A percentile compares a stretch with the other conserved stretches of the same genome.
Evolutionary conservation across 2,888 invertebrate species (phyloP).

Genomic region (Volucella bombylans): DNA sequence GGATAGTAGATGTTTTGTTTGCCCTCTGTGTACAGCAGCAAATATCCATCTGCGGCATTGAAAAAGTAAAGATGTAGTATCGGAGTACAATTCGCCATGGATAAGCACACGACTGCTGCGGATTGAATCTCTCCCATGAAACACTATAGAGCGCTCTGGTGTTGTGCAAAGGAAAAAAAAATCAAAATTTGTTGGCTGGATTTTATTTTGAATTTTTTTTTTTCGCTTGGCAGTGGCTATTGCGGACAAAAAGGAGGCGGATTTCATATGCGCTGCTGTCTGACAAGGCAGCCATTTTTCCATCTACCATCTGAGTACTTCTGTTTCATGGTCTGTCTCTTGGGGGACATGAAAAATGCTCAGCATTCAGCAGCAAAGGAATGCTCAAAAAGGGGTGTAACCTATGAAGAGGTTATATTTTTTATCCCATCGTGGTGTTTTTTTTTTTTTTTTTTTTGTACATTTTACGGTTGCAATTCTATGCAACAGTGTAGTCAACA

Average conservation of each 20-base stretch:
- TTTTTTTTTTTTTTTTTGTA: slow-evolving; percentile 9
- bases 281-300: slow-evolving; percentile 72
- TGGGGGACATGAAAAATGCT: slow-evolving; percentile 69
- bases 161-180: background rate
- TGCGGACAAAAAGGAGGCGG: slow-evolving; percentile 71
- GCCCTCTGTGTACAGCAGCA: slow-evolving; percentile 36
- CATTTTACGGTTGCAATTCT: slow-evolving; percentile 47
- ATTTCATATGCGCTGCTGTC: slow-evolving; percentile 72
- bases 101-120: slow-evolving; percentile 50
- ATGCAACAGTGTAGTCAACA: slow-evolving; percentile 60
- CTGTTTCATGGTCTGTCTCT: slow-evolving; percentile 68
- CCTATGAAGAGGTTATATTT: slow-evolving; percentile 48
- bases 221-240: slow-evolving; percentile 69
- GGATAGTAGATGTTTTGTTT: slow-evolving; percentile 46
- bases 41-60: slow-evolving; percentile 49
- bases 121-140: slow-evolving; percentile 64
- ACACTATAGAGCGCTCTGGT: background rate
- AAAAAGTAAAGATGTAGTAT: slow-evolving; percentile 39
- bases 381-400: slow-evolving; percentile 69
- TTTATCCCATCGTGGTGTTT: slow-evolving; percentile 5
- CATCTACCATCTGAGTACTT: slow-evolving; percentile 72
- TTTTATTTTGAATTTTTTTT: slow-evolving; percentile 5
- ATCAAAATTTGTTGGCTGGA: slow-evolving; percentile 22
- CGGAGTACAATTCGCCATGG: slow-evolving; percentile 70
- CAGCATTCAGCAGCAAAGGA: slow-evolving; percentile 55